A percentile compares a stretch with the other conserved stretches of the same genome.
phyloP scores from a whole-genome alignment of 2,797 vertebrate species.

The Smutsia temminckii region DNA sequence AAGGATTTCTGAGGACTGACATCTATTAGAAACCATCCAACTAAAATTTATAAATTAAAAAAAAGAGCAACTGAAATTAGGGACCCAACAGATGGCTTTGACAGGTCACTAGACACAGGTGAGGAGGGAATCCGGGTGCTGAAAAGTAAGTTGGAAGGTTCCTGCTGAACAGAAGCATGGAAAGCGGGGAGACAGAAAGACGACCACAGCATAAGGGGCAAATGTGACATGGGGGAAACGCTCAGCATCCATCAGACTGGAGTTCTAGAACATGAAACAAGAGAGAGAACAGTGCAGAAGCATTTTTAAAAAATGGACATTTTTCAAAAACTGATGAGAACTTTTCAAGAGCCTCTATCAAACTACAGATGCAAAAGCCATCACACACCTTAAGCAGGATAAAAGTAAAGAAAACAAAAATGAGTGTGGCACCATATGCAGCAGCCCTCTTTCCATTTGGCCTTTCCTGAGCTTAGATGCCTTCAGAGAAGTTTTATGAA shows the following conservation, averaged over 20 bases:
- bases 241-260: neutral
- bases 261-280: neutral
- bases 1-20: neutral
- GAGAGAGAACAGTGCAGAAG: neutral
- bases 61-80: neutral
- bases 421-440: fast-evolving
- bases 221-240: neutral
- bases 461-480: neutral
- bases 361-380: neutral
- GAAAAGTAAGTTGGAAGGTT: neutral
- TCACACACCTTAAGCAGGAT: neutral
- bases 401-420: neutral
- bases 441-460: neutral
- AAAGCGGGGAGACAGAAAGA: neutral
- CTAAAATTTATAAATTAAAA: neutral
- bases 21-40: neutral
- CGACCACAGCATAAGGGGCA: neutral
- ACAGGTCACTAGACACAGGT: neutral
- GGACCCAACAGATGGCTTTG: neutral
- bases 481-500: neutral
- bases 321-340: neutral
- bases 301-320: neutral
- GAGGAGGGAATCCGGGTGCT: neutral
- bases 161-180: neutral
- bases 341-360: neutral